phyloP scores from a whole-genome alignment of 2,888 invertebrate species.

The Drosophila diplacantha region DNA sequence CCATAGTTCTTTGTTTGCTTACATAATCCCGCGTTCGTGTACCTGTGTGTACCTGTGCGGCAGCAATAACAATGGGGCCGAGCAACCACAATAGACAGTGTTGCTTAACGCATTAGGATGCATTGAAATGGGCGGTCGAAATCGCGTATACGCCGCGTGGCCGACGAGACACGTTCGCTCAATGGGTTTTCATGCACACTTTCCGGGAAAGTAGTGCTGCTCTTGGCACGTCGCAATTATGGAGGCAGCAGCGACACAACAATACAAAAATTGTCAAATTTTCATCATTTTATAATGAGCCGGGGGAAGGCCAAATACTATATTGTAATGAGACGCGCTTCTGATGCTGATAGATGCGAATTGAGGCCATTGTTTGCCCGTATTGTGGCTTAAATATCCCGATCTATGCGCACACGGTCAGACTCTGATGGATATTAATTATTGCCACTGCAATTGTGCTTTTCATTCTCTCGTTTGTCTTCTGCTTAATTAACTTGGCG shows the following conservation, averaged over 20 bases:
- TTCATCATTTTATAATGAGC: conserved; percentile 31
- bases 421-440: conserved; percentile 20
- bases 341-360: conserved; percentile 18
- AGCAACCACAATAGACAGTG: conserved; percentile 26
- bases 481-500: conserved; percentile 17
- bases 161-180: conserved; percentile 30
- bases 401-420: conserved; percentile 1
- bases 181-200: conserved; percentile 26
- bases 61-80: conserved; percentile 18
- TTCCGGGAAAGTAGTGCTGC: conserved; percentile 5
- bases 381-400: conserved; percentile 11
- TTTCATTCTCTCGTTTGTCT: conserved; percentile 20
- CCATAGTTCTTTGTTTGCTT: conserved; percentile 30
- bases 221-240: conserved; percentile 26
- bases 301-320: not conserved
- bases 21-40: conserved; percentile 7
- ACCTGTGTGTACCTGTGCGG: conserved; percentile 1
- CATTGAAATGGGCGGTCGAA: conserved; percentile 21
- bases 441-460: conserved; percentile 3
- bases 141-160: conserved; percentile 33
- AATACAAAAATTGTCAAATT: conserved; percentile 22
- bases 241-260: conserved; percentile 9
- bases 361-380: conserved; percentile 2
- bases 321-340: conserved; percentile 9
- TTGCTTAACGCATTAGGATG: conserved; percentile 37